Evolutionary conservation across 2,113 vertebrate genomes (phyloP), one percentile per base, ranked within the genome.

Genomic region (Megaleporinus macrocephalus): DNA sequence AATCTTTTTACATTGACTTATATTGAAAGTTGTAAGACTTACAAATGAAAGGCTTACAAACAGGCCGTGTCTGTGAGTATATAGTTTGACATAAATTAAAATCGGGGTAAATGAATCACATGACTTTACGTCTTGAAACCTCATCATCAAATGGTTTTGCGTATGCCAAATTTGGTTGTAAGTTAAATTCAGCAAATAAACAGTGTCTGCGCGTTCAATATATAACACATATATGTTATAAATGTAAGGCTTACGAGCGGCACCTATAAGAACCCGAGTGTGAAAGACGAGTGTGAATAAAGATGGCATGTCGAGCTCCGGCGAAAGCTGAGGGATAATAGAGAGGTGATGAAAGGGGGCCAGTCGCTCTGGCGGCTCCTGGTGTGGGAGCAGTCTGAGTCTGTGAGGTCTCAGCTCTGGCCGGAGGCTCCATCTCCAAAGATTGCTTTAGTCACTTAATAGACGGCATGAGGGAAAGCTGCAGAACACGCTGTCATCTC

Each of bases 381-480:
- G 27, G 57, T 22, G 53, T 70, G 62, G 33, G 66, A 24, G 18
- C 12, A 11, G 29, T 5, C 15, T n/a, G 4, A 20, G 15, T 1
- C 16, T 15, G 24, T 2, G 26, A 61, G 44, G 53, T 80, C 55
- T 47, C 26, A 26, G 7, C 71, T 76, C 55, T 55, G 72, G 72
- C 68, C 20, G 26, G 36, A 33, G 57, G 16, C 24, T 30, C 29
- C 36, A 24, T 41, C 62, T 76, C 41, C 49, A 73, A 79, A 78
- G 47, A 83, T 69, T 81, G 73, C 73, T 72, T 61, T 16, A 63
- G 81, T 82, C 81, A 62, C 36, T 63, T 86, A 85, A 84, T 78
- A 81, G 85, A 63, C 15, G 57, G 44, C 41, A 57, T 79, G 80
- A 74, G 33, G 22, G 76, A 88, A 76, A 76, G 55, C 74, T 78